Conservation (phyloP, 2,888 invertebrate genomes). For the Brachypalpus laphriformis region DNA sequence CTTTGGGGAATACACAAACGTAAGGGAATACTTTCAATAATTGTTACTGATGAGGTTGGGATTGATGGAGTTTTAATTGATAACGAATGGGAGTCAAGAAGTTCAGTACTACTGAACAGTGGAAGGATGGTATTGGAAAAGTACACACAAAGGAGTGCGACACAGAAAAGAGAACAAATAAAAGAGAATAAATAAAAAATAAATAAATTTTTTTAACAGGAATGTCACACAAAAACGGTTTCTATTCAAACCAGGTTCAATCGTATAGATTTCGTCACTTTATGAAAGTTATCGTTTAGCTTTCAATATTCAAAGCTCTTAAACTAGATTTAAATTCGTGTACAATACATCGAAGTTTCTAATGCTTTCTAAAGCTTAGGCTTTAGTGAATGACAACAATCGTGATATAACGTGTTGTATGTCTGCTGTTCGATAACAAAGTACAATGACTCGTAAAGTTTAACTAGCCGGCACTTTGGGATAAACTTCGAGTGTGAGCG, state of each 20-base stretch:
- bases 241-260: background rate
- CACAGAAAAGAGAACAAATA: background rate
- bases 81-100: background rate
- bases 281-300: background rate
- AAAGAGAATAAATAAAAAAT: background rate
- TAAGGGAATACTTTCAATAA: conserved; percentile 74
- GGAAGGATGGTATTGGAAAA: background rate
- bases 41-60: conserved; percentile 36
- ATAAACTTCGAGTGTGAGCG: too few relatives aligned
- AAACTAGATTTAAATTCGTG: too few relatives aligned
- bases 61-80: conserved; percentile 49
- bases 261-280: background rate
- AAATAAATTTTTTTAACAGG: background rate
- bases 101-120: background rate
- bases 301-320: background rate
- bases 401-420: too few relatives aligned
- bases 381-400: too few relatives aligned
- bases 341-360: too few relatives aligned
- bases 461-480: too few relatives aligned
- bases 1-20: conserved; percentile 22
- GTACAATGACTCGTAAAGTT: too few relatives aligned
- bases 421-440: too few relatives aligned
- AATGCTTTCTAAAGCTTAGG: too few relatives aligned
- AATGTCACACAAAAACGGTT: background rate
- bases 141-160: background rate